These are phyloP conservation scores for Sardina pilchardus DNA, from an alignment of 2,113 vertebrate genomes.

Conservation along the genomic window DNA sequence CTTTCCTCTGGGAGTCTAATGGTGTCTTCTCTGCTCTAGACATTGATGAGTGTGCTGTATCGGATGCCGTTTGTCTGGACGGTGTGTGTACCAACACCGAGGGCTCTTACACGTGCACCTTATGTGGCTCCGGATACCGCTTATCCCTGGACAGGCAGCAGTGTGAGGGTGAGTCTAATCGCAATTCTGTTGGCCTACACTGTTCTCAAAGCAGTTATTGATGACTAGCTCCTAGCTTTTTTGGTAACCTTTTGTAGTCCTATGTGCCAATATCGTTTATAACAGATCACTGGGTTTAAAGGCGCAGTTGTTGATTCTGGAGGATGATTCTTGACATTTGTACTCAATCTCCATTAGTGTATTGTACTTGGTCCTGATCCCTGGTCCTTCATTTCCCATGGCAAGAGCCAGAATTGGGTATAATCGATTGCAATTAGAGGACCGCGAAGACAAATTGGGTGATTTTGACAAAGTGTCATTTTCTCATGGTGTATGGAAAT, in stretches of 20 bases:
- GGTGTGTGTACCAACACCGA: conserved; percentile 79
- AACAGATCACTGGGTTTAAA: neutral
- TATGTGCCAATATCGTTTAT: neutral
- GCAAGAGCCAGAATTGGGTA: no score
- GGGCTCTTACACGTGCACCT: neutral
- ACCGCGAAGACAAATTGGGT: neutral
- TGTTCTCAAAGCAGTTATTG: neutral
- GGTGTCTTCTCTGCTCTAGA: conserved; percentile 68
- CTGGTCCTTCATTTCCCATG: no score
- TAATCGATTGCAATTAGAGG: no score
- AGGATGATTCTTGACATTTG: no score
- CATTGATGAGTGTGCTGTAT: conserved; percentile 75
- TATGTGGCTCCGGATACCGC: neutral
- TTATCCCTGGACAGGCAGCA: conserved; percentile 70
- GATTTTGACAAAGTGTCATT: neutral
- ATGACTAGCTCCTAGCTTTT: no score
- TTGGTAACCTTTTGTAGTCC: no score
- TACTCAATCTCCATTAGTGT: no score
- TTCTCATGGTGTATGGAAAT: neutral
- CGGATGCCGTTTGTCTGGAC: conserved; percentile 66
- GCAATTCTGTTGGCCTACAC: neutral
- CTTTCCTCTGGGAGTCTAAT: neutral
- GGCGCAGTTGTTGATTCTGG: no score
- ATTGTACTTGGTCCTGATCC: no score
- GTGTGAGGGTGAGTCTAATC: conserved; percentile 65